Evolutionary conservation across 2,888 invertebrate genomes (phyloP).

Genomic region (Dolichopus griseipennis): DNA sequence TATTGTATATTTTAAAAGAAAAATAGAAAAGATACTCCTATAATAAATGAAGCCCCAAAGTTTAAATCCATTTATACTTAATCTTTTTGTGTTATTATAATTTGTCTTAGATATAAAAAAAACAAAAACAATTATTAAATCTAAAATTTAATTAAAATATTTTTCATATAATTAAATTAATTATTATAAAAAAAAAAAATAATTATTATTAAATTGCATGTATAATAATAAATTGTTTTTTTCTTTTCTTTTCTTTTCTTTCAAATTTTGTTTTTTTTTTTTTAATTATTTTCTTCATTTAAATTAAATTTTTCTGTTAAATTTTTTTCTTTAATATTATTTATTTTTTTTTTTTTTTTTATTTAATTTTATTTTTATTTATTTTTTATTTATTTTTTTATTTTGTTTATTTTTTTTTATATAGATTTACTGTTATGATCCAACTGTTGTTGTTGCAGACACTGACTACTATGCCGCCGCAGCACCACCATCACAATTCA

Average conservation of each 20-base stretch:
- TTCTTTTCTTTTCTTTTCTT: not conserved
- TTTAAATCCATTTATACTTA: no score
- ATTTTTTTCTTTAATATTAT: not conserved
- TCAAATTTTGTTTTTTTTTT: no score
- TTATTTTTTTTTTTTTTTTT: not conserved
- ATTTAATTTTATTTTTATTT: not conserved
- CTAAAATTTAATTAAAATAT: no score
- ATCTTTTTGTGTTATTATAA: no score
- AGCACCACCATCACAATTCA: conserved; percentile 43
- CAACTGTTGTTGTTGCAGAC: conserved; percentile 34
- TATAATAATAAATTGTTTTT: conserved; percentile 3
- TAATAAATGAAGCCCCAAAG: no score
- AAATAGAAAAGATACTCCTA: no score
- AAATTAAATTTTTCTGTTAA: not conserved
- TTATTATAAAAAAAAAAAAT: not conserved
- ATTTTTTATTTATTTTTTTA: not conserved
- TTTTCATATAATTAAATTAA: not conserved
- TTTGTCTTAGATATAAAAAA: no score
- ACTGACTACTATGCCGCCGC: conserved; percentile 44
- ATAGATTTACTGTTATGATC: conserved; percentile 12
- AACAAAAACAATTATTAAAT: no score
- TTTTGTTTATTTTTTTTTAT: conserved; percentile 21
- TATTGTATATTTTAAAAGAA: no score
- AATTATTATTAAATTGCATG: not conserved
- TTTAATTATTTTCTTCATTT: no score